Percentiles rank a stretch among this genome's conserved stretches.
Conservation (phyloP, 2,113 vertebrate species). For the Gobio gobio region DNA sequence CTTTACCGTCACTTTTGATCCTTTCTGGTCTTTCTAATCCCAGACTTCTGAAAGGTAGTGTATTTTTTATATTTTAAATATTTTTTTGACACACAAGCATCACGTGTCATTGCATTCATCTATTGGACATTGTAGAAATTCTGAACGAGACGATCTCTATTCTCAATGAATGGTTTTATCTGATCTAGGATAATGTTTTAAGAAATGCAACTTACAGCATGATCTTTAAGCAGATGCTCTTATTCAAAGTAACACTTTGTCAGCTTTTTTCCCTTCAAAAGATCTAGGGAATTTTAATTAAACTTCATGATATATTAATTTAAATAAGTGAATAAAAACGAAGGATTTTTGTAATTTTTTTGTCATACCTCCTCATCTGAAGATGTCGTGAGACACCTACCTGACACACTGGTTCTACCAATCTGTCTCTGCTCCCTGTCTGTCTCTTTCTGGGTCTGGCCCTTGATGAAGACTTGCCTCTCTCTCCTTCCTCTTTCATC, state of each 20-base stretch:
- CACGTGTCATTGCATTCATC: neutral
- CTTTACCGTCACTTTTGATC: neutral
- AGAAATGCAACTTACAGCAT: neutral
- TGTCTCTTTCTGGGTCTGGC: constrained; percentile 28
- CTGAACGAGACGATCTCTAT: neutral
- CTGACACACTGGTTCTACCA: constrained; percentile 39
- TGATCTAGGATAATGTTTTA: neutral
- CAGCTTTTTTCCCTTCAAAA: neutral
- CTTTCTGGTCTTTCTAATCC: neutral
- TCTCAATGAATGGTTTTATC: neutral
- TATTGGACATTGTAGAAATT: neutral
- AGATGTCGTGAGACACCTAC: constrained; percentile 41
- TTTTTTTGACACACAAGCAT: neutral
- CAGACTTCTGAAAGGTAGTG: neutral
- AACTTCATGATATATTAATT: neutral
- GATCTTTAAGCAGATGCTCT: no score
- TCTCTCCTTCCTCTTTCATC: constrained; percentile 40
- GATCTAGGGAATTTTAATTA: neutral
- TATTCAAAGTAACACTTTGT: neutral
- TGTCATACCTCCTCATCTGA: neutral
- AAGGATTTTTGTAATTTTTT: neutral
- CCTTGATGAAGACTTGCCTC: constrained; percentile 24
- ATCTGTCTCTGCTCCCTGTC: constrained; percentile 21
- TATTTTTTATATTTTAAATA: neutral
- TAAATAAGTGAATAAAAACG: neutral